phyloP scores from a whole-genome alignment of 2,888 invertebrate genomes.

The Tortricodes alternella region DNA sequence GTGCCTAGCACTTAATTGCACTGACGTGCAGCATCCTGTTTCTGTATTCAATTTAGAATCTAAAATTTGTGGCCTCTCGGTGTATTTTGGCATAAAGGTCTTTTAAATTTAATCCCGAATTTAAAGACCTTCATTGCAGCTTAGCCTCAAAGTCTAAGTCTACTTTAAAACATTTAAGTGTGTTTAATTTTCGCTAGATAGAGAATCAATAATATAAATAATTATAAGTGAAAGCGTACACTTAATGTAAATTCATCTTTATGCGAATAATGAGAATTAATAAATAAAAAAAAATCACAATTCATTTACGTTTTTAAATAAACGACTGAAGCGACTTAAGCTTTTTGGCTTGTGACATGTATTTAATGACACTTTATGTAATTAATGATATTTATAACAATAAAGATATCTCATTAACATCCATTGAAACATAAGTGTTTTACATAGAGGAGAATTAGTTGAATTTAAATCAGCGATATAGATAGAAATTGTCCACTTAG shows the following conservation, averaged over 20 bases:
- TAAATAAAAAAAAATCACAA: constrained; percentile 11
- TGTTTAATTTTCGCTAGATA: constrained; percentile 27
- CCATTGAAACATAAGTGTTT: constrained; percentile 28
- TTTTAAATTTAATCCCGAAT: neutral
- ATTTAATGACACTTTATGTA: constrained; percentile 23
- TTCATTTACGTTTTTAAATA: constrained; percentile 20
- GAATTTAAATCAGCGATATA: constrained; percentile 14
- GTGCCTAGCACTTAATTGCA: constrained; percentile 26
- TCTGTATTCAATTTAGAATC: constrained; percentile 8
- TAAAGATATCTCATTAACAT: constrained; percentile 26
- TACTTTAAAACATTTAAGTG: constrained; percentile 19
- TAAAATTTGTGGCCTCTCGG: constrained; percentile 26
- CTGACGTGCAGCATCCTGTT: constrained; percentile 9
- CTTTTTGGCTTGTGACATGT: constrained; percentile 45
- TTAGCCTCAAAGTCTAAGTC: constrained; percentile 17
- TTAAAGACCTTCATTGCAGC: constrained; percentile 1
- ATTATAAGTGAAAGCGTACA: constrained; percentile 21
- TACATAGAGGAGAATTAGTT: constrained; percentile 21
- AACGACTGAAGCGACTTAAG: constrained; percentile 44
- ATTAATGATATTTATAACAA: constrained; percentile 28
- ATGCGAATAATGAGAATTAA: constrained; percentile 13
- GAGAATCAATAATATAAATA: constrained; percentile 27
- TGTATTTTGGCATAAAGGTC: constrained; percentile 21
- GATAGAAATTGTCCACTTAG: constrained; percentile 42
- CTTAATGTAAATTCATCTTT: constrained; percentile 28